Conservation (phyloP, 2,797 vertebrate species). For the Gambusia yucatana region DNA sequence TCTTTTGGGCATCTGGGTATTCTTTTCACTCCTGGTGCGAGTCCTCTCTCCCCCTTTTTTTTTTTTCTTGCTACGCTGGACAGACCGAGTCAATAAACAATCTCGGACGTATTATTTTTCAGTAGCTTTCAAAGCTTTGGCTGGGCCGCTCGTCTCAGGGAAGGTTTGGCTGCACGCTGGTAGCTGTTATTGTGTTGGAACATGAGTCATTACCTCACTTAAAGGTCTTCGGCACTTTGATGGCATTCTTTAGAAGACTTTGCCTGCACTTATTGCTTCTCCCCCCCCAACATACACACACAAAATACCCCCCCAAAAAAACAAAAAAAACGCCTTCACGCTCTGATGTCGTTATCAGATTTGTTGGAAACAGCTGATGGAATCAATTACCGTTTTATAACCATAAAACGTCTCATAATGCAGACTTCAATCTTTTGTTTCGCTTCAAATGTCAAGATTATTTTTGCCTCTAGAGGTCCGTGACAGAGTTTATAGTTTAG, state of each 20-base stretch:
- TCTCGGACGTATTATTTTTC: conserved; percentile 25
- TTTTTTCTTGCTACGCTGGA: not conserved
- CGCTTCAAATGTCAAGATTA: conserved; percentile 2
- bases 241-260: conserved; percentile 15
- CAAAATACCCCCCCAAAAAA: not conserved
- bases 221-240: conserved; percentile 20
- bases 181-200: conserved; percentile 27
- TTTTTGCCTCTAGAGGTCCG: not conserved
- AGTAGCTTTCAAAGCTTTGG: conserved; percentile 29
- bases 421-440: conserved; percentile 16
- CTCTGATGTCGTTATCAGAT: conserved; percentile 11
- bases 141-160: conserved; percentile 6
- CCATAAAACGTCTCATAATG: conserved; percentile 8
- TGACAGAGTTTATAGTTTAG: not conserved
- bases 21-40: conserved; percentile 9
- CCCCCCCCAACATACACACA: not conserved
- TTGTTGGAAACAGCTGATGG: conserved; percentile 14
- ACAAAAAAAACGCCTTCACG: not conserved
- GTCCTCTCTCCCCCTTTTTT: no score
- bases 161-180: conserved; percentile 8
- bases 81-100: conserved; percentile 30
- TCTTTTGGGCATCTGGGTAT: not conserved
- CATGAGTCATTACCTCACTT: conserved; percentile 31
- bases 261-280: conserved; percentile 24
- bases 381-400: conserved; percentile 22